Evolutionary conservation across 1,140 invertebrate species (phyloP), one percentile per base, ranked within the genome.

Genomic region (Anadara kagoshimensis): DNA sequence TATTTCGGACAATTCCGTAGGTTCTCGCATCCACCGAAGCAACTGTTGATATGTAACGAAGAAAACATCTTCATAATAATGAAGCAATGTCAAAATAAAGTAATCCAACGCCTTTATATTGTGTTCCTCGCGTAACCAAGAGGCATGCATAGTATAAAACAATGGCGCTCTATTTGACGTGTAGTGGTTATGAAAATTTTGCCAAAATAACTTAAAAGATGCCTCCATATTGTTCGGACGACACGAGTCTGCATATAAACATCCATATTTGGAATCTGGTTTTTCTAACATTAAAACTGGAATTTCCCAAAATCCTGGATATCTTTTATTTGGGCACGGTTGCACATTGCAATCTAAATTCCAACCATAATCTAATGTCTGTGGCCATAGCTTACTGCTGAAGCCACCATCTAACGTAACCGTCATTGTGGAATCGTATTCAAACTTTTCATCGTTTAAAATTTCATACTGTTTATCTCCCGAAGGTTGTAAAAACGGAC

Each of bases 341-440:
- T 53, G 47, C 5, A 75, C 67, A 24, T 75, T 69, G 47, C 81
- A 83, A 24, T 66, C 43, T 36, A 65, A 65, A 29, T 77, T 66
- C 75, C 78, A 79, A 8, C 58, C 66, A 58, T 65, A 78, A 59
- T 83, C 74, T 43, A 83, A 64, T 10, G 81, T 83, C 16, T 73
- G 77, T n/a, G 81, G 81, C 79, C 79, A 78, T 12, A 65, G 24
- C 44, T 75, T 75, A 20, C 63, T 61, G 54, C 71, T 68, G 29
- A 95, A 96, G 96, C 73, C 63, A 29, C 67, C 56, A 49, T 75
- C 54, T 20, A 72, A 66, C 16, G 67, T 57, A 18, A 81, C 53
- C 4, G 74, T 80, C 26, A 83, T 64, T 5, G 78, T 76, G 11
- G 78, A 66, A 64, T 83, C 80, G 44, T 83, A 83, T 22, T 74